Percentiles rank a stretch among this genome's conserved stretches.
Evolutionary conservation across 2,797 vertebrate species (phyloP).

Genomic region (Euthynnus affinis): DNA sequence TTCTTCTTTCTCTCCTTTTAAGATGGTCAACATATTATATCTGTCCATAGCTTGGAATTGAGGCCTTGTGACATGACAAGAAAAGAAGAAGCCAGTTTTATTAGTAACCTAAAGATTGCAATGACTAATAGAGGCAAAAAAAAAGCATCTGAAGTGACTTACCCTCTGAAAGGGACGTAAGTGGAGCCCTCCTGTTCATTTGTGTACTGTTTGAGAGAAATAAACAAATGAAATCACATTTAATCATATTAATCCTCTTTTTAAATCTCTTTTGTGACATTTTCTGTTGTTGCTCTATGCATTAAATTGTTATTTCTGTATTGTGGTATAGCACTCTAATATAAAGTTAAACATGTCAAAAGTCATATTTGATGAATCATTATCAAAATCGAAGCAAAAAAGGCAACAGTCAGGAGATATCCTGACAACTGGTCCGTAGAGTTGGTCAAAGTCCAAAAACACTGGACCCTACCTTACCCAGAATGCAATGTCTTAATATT

Average conservation of each 20-base stretch:
- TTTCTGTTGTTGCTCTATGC: neutral
- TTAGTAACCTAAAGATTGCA: neutral
- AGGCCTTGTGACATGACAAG: conserved; percentile 28
- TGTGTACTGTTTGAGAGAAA: neutral
- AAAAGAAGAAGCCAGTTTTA: neutral
- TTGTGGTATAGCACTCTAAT: neutral
- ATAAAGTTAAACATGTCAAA: too few species aligned
- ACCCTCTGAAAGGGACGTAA: neutral
- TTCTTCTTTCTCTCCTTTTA: conserved; percentile 17
- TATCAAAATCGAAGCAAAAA: neutral
- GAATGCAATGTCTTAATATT: neutral
- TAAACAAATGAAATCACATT: neutral
- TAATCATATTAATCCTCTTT: neutral
- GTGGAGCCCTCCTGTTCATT: neutral
- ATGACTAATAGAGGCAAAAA: neutral
- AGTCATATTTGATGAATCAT: neutral
- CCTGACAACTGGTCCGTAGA: neutral
- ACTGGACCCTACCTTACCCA: neutral
- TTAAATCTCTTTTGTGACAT: neutral
- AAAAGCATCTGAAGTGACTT: neutral
- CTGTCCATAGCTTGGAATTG: neutral
- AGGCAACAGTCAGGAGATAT: neutral
- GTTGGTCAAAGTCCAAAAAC: neutral
- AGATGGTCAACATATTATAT: neutral
- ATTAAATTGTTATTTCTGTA: neutral